These are phyloP conservation scores for Limnephilus rhombicus DNA, from an alignment of 2,888 invertebrate species.

Conservation along the genomic window DNA sequence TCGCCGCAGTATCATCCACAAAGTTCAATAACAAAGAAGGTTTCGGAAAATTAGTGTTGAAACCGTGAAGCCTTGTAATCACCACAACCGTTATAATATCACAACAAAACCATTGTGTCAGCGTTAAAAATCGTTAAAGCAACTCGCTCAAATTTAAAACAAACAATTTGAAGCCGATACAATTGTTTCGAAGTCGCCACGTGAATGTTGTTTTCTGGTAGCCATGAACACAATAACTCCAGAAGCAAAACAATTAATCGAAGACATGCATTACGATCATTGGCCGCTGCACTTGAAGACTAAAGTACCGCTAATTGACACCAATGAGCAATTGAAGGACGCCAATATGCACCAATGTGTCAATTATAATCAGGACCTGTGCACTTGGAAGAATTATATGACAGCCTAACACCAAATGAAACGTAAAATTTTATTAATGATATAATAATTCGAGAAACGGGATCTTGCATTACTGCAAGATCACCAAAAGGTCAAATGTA, in stretches of 20 bases:
- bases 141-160: neutral
- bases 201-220: neutral
- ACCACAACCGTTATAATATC: neutral
- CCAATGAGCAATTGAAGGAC: slow-evolving; percentile 59
- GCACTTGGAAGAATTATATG: slow-evolving; percentile 35
- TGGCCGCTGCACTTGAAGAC: slow-evolving; percentile 54
- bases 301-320: slow-evolving; percentile 58
- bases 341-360: slow-evolving; percentile 56
- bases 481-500: slow-evolving; percentile 10
- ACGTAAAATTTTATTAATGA: slow-evolving; percentile 46
- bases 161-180: neutral
- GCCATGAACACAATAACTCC: neutral
- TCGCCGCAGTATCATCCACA: too few species aligned
- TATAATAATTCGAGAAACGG: slow-evolving; percentile 33
- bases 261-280: neutral
- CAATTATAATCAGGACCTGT: slow-evolving; percentile 61
- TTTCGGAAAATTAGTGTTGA: too few species aligned
- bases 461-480: neutral
- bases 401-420: neutral
- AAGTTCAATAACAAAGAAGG: too few species aligned
- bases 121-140: neutral
- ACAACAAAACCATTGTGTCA: neutral
- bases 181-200: neutral
- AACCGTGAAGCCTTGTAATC: too few species aligned
- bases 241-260: neutral